phyloP scores from a whole-genome alignment of 2,888 invertebrate species.

The Tupiocoris notatus region DNA sequence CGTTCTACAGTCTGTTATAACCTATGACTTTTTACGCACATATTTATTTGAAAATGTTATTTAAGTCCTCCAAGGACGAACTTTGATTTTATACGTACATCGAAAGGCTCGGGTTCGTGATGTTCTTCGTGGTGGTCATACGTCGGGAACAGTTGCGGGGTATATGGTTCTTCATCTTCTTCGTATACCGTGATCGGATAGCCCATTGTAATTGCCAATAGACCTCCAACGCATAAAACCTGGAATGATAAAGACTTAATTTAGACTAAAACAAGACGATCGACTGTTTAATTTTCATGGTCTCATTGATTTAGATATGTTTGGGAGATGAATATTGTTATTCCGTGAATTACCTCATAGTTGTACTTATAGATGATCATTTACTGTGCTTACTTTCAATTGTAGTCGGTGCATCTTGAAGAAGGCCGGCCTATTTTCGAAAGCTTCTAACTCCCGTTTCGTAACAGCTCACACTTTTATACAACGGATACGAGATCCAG shows the following conservation, averaged over 20 bases:
- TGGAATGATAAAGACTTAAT: neutral
- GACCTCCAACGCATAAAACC: neutral
- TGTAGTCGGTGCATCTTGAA: neutral
- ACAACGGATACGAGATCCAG: conserved; percentile 8
- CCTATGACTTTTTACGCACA: too few species aligned
- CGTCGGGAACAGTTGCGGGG: neutral
- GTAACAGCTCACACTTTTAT: conserved; percentile 37
- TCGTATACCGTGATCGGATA: neutral
- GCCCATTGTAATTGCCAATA: neutral
- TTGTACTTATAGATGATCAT: too few species aligned
- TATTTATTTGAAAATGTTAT: too few species aligned
- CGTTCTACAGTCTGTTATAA: too few species aligned
- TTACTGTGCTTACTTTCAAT: neutral
- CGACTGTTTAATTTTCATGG: too few species aligned
- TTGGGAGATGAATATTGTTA: too few species aligned
- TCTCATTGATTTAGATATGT: too few species aligned
- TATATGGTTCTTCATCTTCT: neutral
- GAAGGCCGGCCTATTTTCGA: conserved; percentile 18
- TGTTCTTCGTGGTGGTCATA: conserved; percentile 4
- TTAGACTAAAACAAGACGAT: too few species aligned
- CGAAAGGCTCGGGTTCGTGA: conserved; percentile 40
- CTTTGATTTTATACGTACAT: conserved; percentile 44
- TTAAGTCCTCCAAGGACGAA: too few species aligned
- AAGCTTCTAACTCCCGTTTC: conserved; percentile 31
- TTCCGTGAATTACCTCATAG: too few species aligned